These are phyloP conservation scores for Platysternon megacephalum DNA, from an alignment of 2,113 vertebrate genomes.

Conservation along the genomic window DNA sequence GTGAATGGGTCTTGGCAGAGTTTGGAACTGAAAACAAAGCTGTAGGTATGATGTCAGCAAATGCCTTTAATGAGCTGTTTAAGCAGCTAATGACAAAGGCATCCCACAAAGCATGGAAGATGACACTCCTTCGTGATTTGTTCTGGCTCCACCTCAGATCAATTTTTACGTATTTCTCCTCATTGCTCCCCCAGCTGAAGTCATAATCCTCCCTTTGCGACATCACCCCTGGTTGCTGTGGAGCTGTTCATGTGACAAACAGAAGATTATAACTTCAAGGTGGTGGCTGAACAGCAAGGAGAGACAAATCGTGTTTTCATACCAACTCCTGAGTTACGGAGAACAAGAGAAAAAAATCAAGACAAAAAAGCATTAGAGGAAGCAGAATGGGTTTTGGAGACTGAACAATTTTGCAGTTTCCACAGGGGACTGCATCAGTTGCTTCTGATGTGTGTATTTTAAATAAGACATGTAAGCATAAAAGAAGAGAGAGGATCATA, in stretches of 20 bases:
- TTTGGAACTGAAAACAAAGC: background rate
- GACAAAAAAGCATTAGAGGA: background rate
- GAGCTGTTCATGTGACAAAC: background rate
- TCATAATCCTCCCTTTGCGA: background rate
- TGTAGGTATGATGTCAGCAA: background rate
- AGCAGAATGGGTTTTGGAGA: background rate
- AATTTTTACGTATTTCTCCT: background rate
- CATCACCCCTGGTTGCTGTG: constrained; percentile 8
- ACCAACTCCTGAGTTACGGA: background rate
- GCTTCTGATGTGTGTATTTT: background rate
- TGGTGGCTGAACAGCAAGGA: background rate
- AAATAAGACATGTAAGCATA: background rate
- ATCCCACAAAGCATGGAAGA: background rate
- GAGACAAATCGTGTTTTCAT: background rate
- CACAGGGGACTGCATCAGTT: background rate
- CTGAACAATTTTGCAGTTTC: background rate
- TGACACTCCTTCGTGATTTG: background rate
- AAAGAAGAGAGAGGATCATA: background rate
- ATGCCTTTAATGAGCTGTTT: background rate
- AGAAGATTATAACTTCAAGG: background rate
- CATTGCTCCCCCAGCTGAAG: background rate
- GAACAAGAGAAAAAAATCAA: background rate
- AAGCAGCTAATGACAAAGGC: background rate
- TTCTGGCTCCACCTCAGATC: background rate
- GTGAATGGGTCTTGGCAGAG: background rate